Evolutionary conservation across 2,888 invertebrate species (phyloP).

Genomic region (Andrena chrysosceles): DNA sequence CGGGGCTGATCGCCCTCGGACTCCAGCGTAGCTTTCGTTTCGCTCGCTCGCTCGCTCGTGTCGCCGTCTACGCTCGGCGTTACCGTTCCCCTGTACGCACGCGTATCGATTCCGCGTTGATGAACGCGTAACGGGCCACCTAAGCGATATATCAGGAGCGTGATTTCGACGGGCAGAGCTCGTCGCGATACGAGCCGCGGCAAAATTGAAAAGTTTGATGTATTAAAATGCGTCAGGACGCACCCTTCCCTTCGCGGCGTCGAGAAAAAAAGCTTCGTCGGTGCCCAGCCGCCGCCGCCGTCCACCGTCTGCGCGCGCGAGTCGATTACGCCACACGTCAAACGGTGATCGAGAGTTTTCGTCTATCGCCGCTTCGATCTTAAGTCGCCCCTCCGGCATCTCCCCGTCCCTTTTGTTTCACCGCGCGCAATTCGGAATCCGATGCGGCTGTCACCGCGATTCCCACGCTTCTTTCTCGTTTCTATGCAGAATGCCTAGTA

Average conservation of each 20-base stretch:
- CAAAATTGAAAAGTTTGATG: slow-evolving; percentile 83
- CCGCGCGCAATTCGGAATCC: neutral
- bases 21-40: neutral
- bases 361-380: slow-evolving; percentile 52
- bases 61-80: neutral
- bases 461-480: neutral
- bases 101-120: slow-evolving; percentile 77
- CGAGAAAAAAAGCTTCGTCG: slow-evolving; percentile 29
- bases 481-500: too few species aligned
- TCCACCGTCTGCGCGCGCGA: slow-evolving; percentile 27
- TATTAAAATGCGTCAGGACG: slow-evolving; percentile 78
- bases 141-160: slow-evolving; percentile 81
- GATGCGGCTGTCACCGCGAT: neutral
- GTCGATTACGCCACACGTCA: slow-evolving; percentile 69
- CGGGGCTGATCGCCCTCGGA: slow-evolving; percentile 19
- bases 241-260: slow-evolving; percentile 41
- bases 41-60: neutral
- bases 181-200: slow-evolving; percentile 63
- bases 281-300: slow-evolving; percentile 7
- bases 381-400: slow-evolving; percentile 20
- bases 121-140: slow-evolving; percentile 76
- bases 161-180: slow-evolving; percentile 70
- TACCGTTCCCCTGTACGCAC: slow-evolving; percentile 31
- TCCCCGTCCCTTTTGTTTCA: neutral
- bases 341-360: slow-evolving; percentile 65